Evolutionary conservation across 2,113 vertebrate genomes (phyloP).

Genomic region (Rhipidura dahli): DNA sequence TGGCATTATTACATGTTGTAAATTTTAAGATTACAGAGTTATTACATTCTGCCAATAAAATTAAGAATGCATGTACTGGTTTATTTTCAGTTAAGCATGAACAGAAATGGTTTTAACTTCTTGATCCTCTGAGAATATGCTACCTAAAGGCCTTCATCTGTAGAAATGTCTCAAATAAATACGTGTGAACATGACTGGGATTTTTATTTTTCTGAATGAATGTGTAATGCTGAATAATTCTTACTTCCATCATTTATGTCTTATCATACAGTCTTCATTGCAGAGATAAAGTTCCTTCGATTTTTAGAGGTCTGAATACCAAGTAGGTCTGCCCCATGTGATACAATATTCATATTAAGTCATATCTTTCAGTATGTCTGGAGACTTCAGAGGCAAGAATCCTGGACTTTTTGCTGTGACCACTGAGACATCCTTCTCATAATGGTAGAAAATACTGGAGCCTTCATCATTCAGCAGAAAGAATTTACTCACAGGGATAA

Average conservation of each 20-base stretch:
- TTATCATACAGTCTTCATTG: not conserved
- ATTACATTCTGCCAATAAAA: not conserved
- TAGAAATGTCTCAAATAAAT: not conserved
- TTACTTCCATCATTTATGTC: not conserved
- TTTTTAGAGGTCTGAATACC: not conserved
- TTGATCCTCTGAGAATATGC: not conserved
- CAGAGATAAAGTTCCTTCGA: not conserved
- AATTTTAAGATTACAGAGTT: not conserved
- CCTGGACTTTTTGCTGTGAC: not conserved
- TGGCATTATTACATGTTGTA: not conserved
- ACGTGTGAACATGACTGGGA: not conserved
- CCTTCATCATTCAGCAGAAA: not conserved
- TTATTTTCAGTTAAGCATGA: slow-evolving; percentile 3
- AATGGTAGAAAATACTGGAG: not conserved
- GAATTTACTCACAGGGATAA: not conserved
- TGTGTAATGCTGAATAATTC: not conserved
- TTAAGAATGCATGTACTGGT: not conserved
- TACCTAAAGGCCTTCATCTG: not conserved
- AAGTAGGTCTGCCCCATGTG: not conserved
- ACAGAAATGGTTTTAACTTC: not conserved
- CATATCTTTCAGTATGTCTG: not conserved
- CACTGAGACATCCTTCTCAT: not conserved
- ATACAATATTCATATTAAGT: not conserved
- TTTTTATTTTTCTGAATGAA: not conserved
- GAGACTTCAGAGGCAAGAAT: not conserved